Evolutionary conservation across 2,888 invertebrate species (phyloP).

Genomic region (Clunio marinus): DNA sequence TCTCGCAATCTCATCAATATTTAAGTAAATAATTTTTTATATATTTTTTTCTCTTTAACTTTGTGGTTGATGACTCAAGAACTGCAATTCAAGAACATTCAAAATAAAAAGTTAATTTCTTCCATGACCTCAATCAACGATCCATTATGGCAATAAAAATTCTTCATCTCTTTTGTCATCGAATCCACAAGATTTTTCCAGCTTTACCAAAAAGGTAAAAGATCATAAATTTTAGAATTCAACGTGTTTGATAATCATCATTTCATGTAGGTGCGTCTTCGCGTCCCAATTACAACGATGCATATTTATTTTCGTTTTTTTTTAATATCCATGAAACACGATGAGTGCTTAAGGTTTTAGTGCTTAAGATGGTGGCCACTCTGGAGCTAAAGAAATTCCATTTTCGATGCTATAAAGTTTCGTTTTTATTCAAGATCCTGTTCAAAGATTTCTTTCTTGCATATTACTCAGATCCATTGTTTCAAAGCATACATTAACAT

Average conservation of each 20-base stretch:
- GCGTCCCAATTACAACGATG: conserved; percentile 23
- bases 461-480: background rate
- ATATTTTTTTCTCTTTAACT: too few species aligned
- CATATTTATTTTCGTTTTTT: background rate
- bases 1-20: background rate
- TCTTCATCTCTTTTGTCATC: conserved; percentile 16
- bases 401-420: background rate
- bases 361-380: background rate
- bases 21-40: too few species aligned
- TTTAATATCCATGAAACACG: background rate
- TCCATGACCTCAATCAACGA: background rate
- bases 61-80: conserved; percentile 18
- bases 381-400: conserved; percentile 1
- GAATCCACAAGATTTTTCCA: background rate
- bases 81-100: background rate
- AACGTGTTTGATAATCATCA: background rate
- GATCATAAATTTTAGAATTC: conserved; percentile 36
- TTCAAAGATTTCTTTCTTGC: background rate
- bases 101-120: background rate
- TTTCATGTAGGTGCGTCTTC: conserved; percentile 22
- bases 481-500: conserved; percentile 10
- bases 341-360: background rate
- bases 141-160: background rate
- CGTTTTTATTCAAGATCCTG: conserved; percentile 2
- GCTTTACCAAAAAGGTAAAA: background rate